phyloP scores from a whole-genome alignment of 35 echinoderm and acorn worm genomes.

The Nesometra sesokonis region DNA sequence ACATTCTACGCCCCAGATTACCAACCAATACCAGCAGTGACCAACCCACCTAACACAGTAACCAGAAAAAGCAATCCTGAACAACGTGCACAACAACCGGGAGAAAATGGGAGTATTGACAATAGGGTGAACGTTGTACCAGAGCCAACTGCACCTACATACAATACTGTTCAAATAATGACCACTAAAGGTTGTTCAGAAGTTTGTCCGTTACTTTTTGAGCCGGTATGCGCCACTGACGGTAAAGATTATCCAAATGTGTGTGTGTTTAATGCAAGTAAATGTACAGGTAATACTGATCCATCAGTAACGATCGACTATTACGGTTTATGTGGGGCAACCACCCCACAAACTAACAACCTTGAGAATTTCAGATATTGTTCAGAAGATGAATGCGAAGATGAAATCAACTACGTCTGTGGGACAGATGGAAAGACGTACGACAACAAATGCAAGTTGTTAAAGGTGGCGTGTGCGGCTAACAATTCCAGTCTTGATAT shows the following conservation, averaged over 20 bases:
- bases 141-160: neutral
- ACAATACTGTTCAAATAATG: neutral
- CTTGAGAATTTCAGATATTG: neutral
- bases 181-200: neutral
- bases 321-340: neutral
- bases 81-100: neutral
- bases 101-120: neutral
- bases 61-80: neutral
- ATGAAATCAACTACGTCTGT: neutral
- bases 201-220: neutral
- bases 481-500: neutral
- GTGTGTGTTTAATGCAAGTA: neutral
- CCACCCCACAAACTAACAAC: neutral
- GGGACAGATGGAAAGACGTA: neutral
- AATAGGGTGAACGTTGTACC: neutral
- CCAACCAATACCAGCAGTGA: no score
- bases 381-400: neutral
- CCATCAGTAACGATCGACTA: neutral
- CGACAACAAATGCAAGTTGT: neutral
- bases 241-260: neutral
- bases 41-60: no score
- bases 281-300: neutral
- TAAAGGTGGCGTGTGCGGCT: neutral
- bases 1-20: no score
- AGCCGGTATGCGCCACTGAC: neutral